phyloP scores from a whole-genome alignment of 35 echinoderm and acorn worm genomes.

The Ptychodera flava region DNA sequence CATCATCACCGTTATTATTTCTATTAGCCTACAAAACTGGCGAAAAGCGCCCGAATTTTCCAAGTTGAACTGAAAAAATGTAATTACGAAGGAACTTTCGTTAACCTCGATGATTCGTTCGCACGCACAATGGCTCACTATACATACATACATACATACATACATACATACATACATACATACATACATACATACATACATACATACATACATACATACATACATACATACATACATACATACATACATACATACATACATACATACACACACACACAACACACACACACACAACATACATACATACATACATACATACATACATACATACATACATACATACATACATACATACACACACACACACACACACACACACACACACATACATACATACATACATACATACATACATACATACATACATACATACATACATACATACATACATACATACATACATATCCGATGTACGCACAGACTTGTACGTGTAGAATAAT shows the following conservation, averaged over 20 bases:
- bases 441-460: slow-evolving; percentile 2
- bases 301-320: slow-evolving; percentile 2
- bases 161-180: slow-evolving; percentile 2
- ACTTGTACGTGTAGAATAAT: no score
- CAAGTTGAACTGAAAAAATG: no score
- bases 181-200: slow-evolving; percentile 2
- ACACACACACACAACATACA: no score
- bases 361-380: not conserved
- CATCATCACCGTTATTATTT: no score
- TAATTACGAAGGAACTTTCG: no score
- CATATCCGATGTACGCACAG: not conserved
- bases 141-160: slow-evolving; percentile 2
- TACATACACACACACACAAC: not conserved
- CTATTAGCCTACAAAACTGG: no score
- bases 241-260: slow-evolving; percentile 2
- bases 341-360: not conserved
- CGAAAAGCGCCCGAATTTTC: no score
- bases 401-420: slow-evolving; percentile 2
- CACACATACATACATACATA: not conserved
- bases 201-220: slow-evolving; percentile 2
- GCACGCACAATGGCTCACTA: not conserved
- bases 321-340: slow-evolving; percentile 2
- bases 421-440: slow-evolving; percentile 2
- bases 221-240: slow-evolving; percentile 2
- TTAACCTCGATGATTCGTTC: no score